Percentiles rank a stretch among this genome's conserved stretches.
phyloP scores from a whole-genome alignment of 1,140 invertebrate species.

The Globodera rostochiensis region DNA sequence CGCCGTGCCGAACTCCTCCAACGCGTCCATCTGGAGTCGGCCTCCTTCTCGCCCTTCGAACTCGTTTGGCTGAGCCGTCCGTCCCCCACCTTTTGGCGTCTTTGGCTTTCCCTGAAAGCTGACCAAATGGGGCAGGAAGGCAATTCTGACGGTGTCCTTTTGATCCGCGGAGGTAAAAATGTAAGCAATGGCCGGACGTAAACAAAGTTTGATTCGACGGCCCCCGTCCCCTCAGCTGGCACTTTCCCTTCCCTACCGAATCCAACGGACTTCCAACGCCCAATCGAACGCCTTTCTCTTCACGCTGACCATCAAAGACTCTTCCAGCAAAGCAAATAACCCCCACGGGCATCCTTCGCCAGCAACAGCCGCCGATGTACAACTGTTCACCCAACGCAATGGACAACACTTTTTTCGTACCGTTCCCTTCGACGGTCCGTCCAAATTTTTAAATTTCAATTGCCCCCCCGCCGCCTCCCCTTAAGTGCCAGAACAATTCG shows the following conservation, averaged over 20 bases:
- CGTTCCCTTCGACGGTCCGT: constrained; percentile 13
- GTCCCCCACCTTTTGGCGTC: not conserved
- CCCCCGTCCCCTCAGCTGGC: not conserved
- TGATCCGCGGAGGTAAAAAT: constrained; percentile 23
- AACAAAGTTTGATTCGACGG: too few relatives aligned
- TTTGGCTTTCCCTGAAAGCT: constrained; percentile 16
- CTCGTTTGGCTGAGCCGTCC: constrained; percentile 16
- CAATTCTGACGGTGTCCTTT: constrained; percentile 22
- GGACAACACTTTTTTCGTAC: constrained; percentile 17
- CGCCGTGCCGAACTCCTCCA: constrained; percentile 7
- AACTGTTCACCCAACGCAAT: constrained; percentile 11
- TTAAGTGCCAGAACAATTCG: constrained; percentile 21
- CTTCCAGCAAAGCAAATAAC: not conserved
- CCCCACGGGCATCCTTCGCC: not conserved
- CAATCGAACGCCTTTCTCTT: constrained; percentile 9
- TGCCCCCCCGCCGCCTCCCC: not conserved
- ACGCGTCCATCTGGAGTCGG: constrained; percentile 15
- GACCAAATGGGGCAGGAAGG: not conserved
- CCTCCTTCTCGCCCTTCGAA: constrained; percentile 11
- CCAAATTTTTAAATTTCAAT: not conserved
- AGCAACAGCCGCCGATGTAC: not conserved
- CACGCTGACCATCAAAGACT: constrained; percentile 7
- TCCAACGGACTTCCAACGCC: constrained; percentile 1
- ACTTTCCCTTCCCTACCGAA: constrained; percentile 23
- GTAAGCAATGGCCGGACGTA: not conserved